Evolutionary conservation across 2,113 vertebrate genomes (phyloP), one percentile per base, ranked within the genome.

Genomic region (Pogonocichla stellata): DNA sequence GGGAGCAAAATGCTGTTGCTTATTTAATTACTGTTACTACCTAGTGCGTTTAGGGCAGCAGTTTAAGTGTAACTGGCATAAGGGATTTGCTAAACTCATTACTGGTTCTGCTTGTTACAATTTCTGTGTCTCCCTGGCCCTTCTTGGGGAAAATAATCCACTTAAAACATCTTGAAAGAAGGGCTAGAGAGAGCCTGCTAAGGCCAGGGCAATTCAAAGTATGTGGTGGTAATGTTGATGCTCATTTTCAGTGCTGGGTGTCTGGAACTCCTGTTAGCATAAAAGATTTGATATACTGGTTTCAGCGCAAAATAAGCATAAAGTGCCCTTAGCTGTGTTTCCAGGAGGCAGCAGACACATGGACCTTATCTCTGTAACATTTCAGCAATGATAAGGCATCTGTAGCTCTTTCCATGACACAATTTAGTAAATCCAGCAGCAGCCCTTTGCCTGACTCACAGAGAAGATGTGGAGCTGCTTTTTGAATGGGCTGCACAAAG

Each of bases 311-410:
- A 85, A 91, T 75, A 91, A 92, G 87, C 88, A 40, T 24, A 9
- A 34, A 86, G 56, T 62, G 48, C 67, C 75, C 54, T 92, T 36
- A 54, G 79, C 78, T 80, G 81, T 1, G 19, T 94, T 97, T 85
- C 74, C 79, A 86, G 78, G 86, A 93, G 94, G 89, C 70, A 62
- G 61, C 83, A 71, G 48, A 26, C 48, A 74, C 60, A 5, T 1
- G 5, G 6, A 57, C 5, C 10, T 93, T 88, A 90, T 92, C 95
- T 90, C 88, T 83, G 74, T 80, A 93, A 51, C 92, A 91, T 95
- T 91, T 91, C 79, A 73, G 87, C 38, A 54, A 45, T 74, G 87
- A 95, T 95, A 95, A 96, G 92, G 79, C 90, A 86, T 83, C 85
- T 88, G 93, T 77, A 86, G 81, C 67, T 80, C 92, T 94, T 94